Base-by-base conservation (phyloP, 2,888 invertebrate species). In the Pachycephus smyrnensis region DNA sequence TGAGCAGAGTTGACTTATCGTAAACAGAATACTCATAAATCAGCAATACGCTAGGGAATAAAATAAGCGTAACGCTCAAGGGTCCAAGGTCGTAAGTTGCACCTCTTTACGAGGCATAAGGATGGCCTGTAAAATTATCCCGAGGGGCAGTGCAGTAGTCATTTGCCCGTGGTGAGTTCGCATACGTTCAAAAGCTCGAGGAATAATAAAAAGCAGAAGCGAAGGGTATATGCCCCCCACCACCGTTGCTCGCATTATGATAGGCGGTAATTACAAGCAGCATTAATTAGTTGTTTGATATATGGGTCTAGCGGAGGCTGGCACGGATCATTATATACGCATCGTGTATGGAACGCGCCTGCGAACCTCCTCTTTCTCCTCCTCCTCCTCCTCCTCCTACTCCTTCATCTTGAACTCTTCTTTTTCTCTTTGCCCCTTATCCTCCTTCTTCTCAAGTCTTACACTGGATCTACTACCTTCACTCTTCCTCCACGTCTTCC, bases 281-380 rank as follows among this genome's bases (percentile, higher is more conserved):
- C 85, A 88, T 89, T 90, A 90, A 90, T 90, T 90, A 89, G 87
- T 84, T 83, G 85, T 86, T 86, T 88, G 90, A 90, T 89, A 85
- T 88, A 89, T 85, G 88, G 84, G 86, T 88, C 85, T 83, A 81
- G 73, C 35, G 75, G 74, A 68, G 83, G 81, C 82, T 82, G 86
- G 82, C 84, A 84, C 82, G 86, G 86, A 89, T 89, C 89, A 86
- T 89, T 89, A 89, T 84, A 83, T 84, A 84, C 84, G 81, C 83
- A 83, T 84, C 81, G 77, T 75, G 75, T 71, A 69, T 74, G 31
- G 73, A 74, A 71, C 71, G 71, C 71, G 71, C 79, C 80, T 78
- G 23, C 75, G 55, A 69, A 32, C 75, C 68, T 80, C 80, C 73
- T 76, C 69, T 80, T 79, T 77, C 73, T 79, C 78, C 75, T 76